Base-by-base conservation (phyloP, 2,888 invertebrate genomes). In the Caenorhabditis plicata region DNA sequence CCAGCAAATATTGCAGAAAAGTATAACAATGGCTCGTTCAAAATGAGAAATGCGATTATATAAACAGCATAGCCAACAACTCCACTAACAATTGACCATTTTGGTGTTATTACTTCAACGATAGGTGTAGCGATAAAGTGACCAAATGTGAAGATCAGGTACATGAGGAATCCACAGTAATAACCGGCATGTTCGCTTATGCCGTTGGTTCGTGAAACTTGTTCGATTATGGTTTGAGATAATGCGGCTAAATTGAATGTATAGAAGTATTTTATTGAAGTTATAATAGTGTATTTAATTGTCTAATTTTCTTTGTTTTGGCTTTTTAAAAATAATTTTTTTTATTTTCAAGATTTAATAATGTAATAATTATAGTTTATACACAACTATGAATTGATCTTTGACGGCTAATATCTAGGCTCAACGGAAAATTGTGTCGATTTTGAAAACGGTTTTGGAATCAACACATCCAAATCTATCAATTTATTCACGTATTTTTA, bases 241-340 rank as follows among this genome's bases (percentile, higher is more conserved):
- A 60, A 36, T 4, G 60, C 44, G 3, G 60, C 60, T 60, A 42
- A 36, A 11, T 25, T 7, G 19, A 48, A 40, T 20, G 25, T 4
- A 33, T 38, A 50, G 51, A 36, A 25, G n/a, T 11, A 54, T 51
- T 76, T 73, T 74, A 75, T 62, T 72, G 66, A 77, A 69, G 29
- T 8, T 29, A 9, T 29, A 8, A 8, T 8, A 29, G 29, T 29
- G 29, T 11, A 29, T 29, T 9, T 11, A 29, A 8, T 9, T 9
- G 29, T 29, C 9, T 29, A 8, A 11, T 29, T 11, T 29, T n/a
- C n/a, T n/a, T n/a, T n/a, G n/a, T n/a, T n/a, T n/a, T n/a, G n/a
- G n/a, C n/a, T n/a, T n/a, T n/a, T n/a, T n/a, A n/a, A n/a, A n/a
- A n/a, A n/a, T n/a, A n/a, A n/a, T n/a, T n/a, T n/a, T n/a, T n/a